Conservation (phyloP, 2,797 vertebrate species). For the Cirrhinus mrigala region DNA sequence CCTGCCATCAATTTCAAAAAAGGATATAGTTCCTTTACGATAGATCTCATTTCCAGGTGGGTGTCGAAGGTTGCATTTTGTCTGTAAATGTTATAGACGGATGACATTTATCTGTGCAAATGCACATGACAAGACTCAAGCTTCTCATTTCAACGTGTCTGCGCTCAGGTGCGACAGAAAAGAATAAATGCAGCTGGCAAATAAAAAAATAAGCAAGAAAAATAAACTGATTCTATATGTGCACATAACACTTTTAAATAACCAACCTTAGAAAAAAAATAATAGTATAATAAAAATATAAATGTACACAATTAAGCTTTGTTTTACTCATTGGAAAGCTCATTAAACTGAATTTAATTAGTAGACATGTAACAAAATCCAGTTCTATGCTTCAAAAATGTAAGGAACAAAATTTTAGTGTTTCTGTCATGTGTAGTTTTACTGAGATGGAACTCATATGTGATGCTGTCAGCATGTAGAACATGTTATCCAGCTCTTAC, state of each 20-base stretch:
- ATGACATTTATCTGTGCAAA: background rate
- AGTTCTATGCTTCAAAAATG: no score
- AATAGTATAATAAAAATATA: background rate
- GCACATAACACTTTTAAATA: background rate
- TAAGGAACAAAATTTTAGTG: no score
- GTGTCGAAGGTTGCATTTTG: constrained; percentile 93
- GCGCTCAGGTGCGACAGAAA: background rate
- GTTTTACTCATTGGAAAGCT: background rate
- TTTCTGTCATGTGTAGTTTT: no score
- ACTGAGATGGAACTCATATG: no score
- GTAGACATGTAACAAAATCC: background rate
- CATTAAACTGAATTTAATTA: constrained; percentile 17
- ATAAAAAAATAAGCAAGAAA: background rate
- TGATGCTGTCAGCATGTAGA: no score
- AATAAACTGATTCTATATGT: background rate
- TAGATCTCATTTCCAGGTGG: constrained; percentile 96
- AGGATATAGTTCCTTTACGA: constrained; percentile 94
- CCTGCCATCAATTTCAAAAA: constrained; percentile 95
- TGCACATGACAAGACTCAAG: background rate
- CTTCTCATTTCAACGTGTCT: background rate
- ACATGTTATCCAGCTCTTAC: constrained; percentile 70
- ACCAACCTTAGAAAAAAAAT: background rate
- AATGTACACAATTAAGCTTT: background rate
- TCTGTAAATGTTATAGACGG: constrained; percentile 72
- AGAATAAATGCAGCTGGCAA: background rate